Conservation (phyloP, 2,888 invertebrate species). For the Eueremaeus valkanovi region DNA sequence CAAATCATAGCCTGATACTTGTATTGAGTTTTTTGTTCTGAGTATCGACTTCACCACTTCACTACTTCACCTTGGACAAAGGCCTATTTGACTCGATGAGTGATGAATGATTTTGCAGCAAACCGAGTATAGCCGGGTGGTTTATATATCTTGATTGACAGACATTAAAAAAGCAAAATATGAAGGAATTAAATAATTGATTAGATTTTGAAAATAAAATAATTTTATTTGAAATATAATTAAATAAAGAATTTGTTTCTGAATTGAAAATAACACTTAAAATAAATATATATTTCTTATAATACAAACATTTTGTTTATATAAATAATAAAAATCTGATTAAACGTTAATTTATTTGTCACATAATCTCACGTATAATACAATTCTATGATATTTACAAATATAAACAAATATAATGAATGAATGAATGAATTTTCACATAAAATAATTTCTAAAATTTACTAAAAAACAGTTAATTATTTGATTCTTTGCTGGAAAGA, state of each 20-base stretch:
- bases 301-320: slow-evolving; percentile 30
- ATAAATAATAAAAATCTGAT: slow-evolving; percentile 7
- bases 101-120: too few species aligned
- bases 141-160: neutral
- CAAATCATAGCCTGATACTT: too few species aligned
- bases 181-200: neutral
- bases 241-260: neutral
- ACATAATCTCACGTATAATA: slow-evolving; percentile 1
- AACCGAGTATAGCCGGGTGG: too few species aligned
- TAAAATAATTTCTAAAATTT: neutral
- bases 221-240: neutral
- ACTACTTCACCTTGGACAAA: too few species aligned
- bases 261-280: neutral
- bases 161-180: too few species aligned
- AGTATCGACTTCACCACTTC: too few species aligned
- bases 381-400: slow-evolving; percentile 34
- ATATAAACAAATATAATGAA: slow-evolving; percentile 3
- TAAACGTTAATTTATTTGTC: neutral
- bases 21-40: too few species aligned
- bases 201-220: neutral
- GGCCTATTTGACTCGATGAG: too few species aligned
- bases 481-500: slow-evolving; percentile 19
- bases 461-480: neutral
- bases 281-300: neutral
- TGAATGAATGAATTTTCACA: neutral